Evolutionary conservation across 2,888 invertebrate species (phyloP).

Genomic region (Latrodectus elegans): DNA sequence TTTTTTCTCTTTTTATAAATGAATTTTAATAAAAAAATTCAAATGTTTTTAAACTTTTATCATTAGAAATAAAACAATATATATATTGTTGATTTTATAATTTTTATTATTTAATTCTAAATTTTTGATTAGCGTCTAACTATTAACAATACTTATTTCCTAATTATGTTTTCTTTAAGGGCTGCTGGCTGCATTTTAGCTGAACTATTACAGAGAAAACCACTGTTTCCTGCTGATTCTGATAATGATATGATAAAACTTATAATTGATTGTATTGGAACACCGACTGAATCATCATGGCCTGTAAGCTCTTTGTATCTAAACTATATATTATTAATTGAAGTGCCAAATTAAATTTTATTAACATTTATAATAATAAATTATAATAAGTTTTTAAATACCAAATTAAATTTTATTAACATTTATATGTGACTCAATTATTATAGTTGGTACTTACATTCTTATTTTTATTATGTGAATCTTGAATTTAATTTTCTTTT

Average conservation of each 20-base stretch:
- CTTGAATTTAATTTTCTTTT: no score
- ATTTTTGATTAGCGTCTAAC: background rate
- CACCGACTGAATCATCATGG: slow-evolving; percentile 46
- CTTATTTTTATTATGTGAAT: no score
- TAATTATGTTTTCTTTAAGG: slow-evolving; percentile 9
- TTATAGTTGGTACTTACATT: no score
- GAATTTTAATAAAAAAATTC: no score
- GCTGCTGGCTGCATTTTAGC: slow-evolving; percentile 50
- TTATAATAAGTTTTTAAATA: slow-evolving; percentile 14
- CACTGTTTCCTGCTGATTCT: slow-evolving; percentile 35
- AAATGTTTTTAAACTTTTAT: background rate
- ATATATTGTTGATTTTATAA: background rate
- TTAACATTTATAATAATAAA: background rate
- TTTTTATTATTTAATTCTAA: background rate
- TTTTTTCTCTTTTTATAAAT: no score
- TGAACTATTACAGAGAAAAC: slow-evolving; percentile 30
- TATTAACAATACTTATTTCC: background rate
- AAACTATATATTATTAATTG: no score
- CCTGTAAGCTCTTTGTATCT: slow-evolving; percentile 16
- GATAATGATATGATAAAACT: slow-evolving; percentile 36
- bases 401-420: background rate
- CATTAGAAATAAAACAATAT: background rate
- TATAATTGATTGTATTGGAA: slow-evolving; percentile 40
- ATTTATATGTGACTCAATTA: no score
- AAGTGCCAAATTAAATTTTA: no score